Conservation (phyloP, 2,797 vertebrate genomes). For the Orientallactaga sibirica region DNA sequence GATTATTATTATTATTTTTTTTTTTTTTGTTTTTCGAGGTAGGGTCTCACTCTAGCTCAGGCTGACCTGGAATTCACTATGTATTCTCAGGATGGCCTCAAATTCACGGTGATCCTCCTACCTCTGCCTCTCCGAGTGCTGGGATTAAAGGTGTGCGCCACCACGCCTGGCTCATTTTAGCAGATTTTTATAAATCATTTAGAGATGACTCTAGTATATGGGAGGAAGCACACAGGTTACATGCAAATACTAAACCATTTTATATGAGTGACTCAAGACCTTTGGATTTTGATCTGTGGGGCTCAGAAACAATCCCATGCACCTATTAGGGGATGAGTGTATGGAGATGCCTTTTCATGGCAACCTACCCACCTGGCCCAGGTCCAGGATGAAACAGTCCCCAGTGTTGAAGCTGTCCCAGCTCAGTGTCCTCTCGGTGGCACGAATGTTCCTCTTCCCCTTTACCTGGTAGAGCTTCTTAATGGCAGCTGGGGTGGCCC, state of each 20-base stretch:
- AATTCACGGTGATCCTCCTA: too few relatives aligned
- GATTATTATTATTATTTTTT: too few relatives aligned
- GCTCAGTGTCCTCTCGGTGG: slow-evolving; percentile 90
- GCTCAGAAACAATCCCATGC: not conserved
- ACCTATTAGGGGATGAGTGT: too few relatives aligned
- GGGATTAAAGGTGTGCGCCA: too few relatives aligned
- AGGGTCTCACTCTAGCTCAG: too few relatives aligned
- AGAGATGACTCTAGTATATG: too few relatives aligned
- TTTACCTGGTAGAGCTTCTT: slow-evolving; percentile 94
- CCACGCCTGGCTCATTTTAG: not conserved
- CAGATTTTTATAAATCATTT: not conserved
- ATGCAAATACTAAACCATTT: not conserved
- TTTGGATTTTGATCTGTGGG: not conserved
- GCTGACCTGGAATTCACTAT: too few relatives aligned
- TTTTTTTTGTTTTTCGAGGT: too few relatives aligned
- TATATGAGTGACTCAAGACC: not conserved
- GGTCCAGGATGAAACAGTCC: slow-evolving; percentile 96
- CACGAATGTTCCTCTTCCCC: slow-evolving; percentile 94
- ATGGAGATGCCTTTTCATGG: not conserved
- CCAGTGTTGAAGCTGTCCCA: slow-evolving; percentile 96
- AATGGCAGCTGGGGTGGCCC: slow-evolving; percentile 78
- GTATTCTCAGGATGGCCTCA: too few relatives aligned
- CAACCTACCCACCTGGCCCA: slow-evolving; percentile 86
- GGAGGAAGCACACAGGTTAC: not conserved
- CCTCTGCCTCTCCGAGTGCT: too few relatives aligned